Percentiles rank a stretch among this genome's conserved stretches.
Conservation (phyloP, 1,140 invertebrate species). For the Calosoma granatense region DNA sequence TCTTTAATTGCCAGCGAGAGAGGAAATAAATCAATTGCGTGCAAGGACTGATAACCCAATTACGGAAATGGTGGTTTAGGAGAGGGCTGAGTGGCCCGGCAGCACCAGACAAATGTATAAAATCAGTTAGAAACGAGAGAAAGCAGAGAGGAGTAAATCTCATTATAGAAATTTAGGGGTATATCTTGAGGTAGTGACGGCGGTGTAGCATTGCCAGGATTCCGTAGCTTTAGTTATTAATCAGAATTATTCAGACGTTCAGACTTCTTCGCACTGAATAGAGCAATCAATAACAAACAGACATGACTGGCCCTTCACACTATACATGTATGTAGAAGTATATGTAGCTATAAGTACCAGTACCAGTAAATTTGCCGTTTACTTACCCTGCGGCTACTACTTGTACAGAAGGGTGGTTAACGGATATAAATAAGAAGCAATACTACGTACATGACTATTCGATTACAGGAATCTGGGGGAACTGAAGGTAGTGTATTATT, state of each 20-base stretch:
- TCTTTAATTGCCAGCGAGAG: conserved; percentile 24
- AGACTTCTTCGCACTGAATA: background rate
- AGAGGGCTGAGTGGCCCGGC: conserved; percentile 14
- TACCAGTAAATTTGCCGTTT: too few relatives aligned
- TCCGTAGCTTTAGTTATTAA: background rate
- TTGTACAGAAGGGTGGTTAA: too few relatives aligned
- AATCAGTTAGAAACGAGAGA: conserved; percentile 17
- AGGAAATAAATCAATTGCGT: conserved; percentile 28
- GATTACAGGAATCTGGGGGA: background rate
- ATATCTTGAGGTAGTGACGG: background rate
- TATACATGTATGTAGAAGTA: background rate
- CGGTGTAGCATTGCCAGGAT: background rate
- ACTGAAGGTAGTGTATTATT: conserved; percentile 17
- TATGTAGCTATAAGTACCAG: too few relatives aligned
- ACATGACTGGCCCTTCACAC: background rate
- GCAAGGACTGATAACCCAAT: conserved; percentile 26
- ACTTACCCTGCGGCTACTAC: too few relatives aligned
- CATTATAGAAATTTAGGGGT: conserved; percentile 17
- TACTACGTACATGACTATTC: background rate
- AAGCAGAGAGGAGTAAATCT: conserved; percentile 11
- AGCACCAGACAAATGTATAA: conserved; percentile 18
- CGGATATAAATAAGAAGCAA: background rate
- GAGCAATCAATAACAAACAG: background rate
- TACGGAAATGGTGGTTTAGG: conserved; percentile 23
- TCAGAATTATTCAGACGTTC: conserved; percentile 4